Base-by-base conservation (phyloP, 2,888 invertebrate genomes). In the Quadroppia sp. region DNA sequence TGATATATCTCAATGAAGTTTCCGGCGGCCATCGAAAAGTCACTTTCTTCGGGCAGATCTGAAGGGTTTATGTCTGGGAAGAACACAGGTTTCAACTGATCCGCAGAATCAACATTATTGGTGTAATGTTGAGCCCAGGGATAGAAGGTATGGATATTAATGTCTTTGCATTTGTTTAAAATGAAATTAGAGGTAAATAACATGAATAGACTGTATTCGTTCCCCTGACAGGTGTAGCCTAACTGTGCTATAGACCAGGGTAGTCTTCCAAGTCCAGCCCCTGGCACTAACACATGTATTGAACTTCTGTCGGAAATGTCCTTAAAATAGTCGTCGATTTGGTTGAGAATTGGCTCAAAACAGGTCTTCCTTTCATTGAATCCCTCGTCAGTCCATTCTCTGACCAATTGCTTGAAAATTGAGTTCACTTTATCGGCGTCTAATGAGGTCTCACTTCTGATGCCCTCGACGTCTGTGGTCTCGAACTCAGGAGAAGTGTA, bases 131-230 rank as follows among this genome's bases (percentile, higher is more conserved):
- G 94, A 0, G 95, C 89, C 93, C 94, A 98, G 0, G 99, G 98
- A 83, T 93, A 91, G 17, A 98, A 87, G 42, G 88, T 88, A 82
- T 89, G 89, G 76, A 88, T 86, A 82, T 96, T 89, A 4, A 83
- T 81, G 42, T 81, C 88, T 83, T 86, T 86, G 81, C 85, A 87
- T 84, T 89, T 88, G 84, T 99, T 99, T 61, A 99, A 85, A 74
- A 99, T 89, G 82, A 95, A 98, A 84, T 95, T 93, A 61, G 97
- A 95, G 0, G 94, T 92, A 79, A 98, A 91, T 70, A 99, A 85
- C 98, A 99, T 99, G 82, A 94, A 97, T 50, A 97, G 86, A 36
- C 94, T 95, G 85, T 95, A 97, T 84, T 99, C 99, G 82, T 99
- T 99, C 77, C 97, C 99, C 83, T 97, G 94, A 80, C 96, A 97